Base-by-base conservation (phyloP, 2,113 vertebrate genomes). In the Pardalotus punctatus region DNA sequence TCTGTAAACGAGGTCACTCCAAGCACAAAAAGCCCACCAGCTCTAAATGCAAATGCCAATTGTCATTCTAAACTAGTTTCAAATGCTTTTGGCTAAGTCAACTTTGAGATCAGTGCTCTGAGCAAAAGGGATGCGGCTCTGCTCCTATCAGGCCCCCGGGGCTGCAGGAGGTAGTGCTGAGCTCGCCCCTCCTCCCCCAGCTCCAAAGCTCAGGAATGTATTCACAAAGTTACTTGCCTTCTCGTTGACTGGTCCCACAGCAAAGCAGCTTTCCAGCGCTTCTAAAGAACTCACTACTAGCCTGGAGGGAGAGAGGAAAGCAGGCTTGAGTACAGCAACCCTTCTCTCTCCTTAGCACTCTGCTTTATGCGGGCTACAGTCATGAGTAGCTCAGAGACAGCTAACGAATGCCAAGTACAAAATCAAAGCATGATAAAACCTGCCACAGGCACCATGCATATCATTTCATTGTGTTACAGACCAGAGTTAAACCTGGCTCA, bases 261-360 rank as follows among this genome's bases (percentile, higher is more conserved):
- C 99, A 98, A 99, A 99, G 98, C 99, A 99, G 98, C 98, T 99
- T 98, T 99, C 99, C 97, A 99, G 98, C 14, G 99, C 99, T 98
- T 99, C 99, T 94, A 99, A 98, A 91, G 99, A 99, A 97, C 99
- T 99, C 95, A 99, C 99, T 84, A 99, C 99, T 98, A 99, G 98
- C 98, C 99, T 99, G 97, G n/a, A 91, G 96, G 96, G 95, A 98
- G 96, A 98, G 96, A 97, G 95, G 96, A 97, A 97, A 97, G 96
- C 95, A 95, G 96, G 97, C 96, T 96, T 98, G 96, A 98, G 97
- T 92, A 96, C 95, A 93, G 95, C 92, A 66, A 89, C 93, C 79
- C 76, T 92, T 94, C 95, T 93, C 94, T 93, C 96, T 42, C 82
- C 94, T 97, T 91, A 92, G 73, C 85, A 95, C 96, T 95, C 93